phyloP scores from a whole-genome alignment of 2,888 invertebrate species.

The Pteria penguin region DNA sequence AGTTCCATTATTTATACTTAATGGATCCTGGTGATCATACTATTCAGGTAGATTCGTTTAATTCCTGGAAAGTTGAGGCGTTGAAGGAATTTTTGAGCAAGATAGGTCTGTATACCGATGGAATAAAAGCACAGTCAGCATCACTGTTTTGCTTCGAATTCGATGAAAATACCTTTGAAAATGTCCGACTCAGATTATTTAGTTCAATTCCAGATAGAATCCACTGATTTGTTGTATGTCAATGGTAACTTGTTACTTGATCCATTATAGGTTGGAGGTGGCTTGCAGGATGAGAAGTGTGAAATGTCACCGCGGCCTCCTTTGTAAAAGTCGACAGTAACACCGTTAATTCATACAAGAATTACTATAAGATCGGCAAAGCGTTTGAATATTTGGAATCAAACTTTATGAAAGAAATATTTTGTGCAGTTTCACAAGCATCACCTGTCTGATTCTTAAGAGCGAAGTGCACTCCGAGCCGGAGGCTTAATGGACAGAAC shows the following conservation, averaged over 20 bases:
- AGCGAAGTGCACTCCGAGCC: conserved; percentile 5
- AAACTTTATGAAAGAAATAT: conserved; percentile 5
- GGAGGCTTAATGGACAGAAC: too few species aligned
- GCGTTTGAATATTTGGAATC: conserved; percentile 9
- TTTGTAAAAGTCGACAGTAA: background rate
- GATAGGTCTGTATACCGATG: background rate
- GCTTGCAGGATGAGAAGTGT: conserved; percentile 5
- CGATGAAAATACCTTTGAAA: background rate
- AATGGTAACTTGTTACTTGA: background rate
- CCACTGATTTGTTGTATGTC: background rate
- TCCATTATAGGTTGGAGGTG: conserved; percentile 2
- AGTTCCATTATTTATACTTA: background rate
- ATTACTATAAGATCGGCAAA: conserved; percentile 5
- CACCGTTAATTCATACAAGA: background rate
- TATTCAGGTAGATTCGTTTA: background rate
- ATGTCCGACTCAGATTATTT: background rate
- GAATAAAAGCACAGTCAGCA: background rate
- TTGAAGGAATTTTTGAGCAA: background rate
- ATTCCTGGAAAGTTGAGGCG: background rate
- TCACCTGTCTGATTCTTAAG: background rate
- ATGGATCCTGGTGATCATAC: background rate
- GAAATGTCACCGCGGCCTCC: conserved; percentile 6
- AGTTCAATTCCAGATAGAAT: background rate
- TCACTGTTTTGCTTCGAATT: background rate
- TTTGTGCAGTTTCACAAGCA: background rate